Base-by-base conservation (phyloP, 2,113 vertebrate genomes). In the Alexandromys fortis region DNA sequence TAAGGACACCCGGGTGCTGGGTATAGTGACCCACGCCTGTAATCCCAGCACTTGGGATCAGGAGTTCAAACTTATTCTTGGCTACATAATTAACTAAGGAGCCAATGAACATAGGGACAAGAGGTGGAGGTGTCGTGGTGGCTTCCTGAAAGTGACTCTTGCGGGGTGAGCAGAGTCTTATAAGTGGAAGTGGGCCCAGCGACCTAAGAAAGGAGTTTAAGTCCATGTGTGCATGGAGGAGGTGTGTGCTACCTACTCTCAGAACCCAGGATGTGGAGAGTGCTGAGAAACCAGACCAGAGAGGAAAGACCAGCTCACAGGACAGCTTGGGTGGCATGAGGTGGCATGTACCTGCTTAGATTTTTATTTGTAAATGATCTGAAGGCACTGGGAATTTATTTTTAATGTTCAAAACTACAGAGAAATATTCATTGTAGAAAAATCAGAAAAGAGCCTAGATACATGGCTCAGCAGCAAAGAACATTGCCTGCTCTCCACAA, bases 161-260 rank as follows among this genome's bases (percentile, higher is more conserved):
- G 7, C 12, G 63, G 24, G 49, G 68, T 35, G 65, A 42, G 38
- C 78, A n/a, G 26, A 55, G 26, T 58, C 77, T 45, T 9, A 10
- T 14, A 72, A 58, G 30, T 8, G 28, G 22, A 45, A 63, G 38
- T 10, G 33, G 85, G 42, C 33, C 68, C 33, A 12, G 38, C 5
- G 0, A 35, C 83, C 4, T 7, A 14, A 22, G 28, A 86, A 65
- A 47, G 9, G 26, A 1, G 0, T 19, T 0, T 16, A 65, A 17
- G 58, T 17, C 16, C 3, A 4, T 5, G 13, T 5, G 35, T 82
- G 2, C 49, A 55, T 0, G 22, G 55, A 82, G 81, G 55, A 61
- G 26, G n/a, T 28, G 14, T 85, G 38, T 3, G 5, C 19, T 30
- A 17, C 14, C 58, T 42, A 17, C 16, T 14, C 26, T 47, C 4